Base-by-base conservation (phyloP, 1,140 invertebrate species). In the Calliphora vicina region DNA sequence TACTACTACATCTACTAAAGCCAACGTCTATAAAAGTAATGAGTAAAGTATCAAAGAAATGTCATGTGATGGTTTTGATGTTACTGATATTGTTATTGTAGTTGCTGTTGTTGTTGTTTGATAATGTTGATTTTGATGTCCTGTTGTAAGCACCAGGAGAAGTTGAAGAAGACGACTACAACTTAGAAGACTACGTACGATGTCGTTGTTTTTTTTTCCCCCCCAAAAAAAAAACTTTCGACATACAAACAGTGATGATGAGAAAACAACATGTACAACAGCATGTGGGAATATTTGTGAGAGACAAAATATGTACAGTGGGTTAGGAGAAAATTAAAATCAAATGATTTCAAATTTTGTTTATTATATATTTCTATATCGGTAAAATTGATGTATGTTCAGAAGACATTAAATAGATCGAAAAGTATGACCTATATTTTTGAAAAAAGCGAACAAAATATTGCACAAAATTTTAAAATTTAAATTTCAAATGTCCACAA, bases 91-190 rank as follows among this genome's bases (percentile, higher is more conserved):
- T 76, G 29, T 57, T 74, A 26, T 35, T 74, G 27, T n/a, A 20
- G 27, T 35, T 42, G 29, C 8, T 78, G 74, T 25, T 12, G 74
- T 45, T 78, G 74, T 78, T 78, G 35, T 78, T 78, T 78, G 35
- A 42, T 78, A 35, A 78, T 78, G 74, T 78, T 78, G 74, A 76
- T 76, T 67, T 67, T 67, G 61, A 67, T 67, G 61, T 67, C 61
- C 61, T 67, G 61, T 23, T 6, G 23, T 23, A 20, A 6, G 50
- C 50, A 57, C 15, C 61, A 20, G 20, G 61, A 67, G 23, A 12
- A 25, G 45, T 57, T 57, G 13, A 17, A n/a, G 15, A 17, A 17
- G 15, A 57, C 15, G 50, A 35, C 35, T 35, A 8, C 35, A 57
- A 57, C 50, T 17, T n/a, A 17, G 17, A 57, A n/a, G 50, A 57